These are phyloP conservation scores for Lophius americanus DNA, from an alignment of 2,797 vertebrate genomes.

Conservation along the genomic window DNA sequence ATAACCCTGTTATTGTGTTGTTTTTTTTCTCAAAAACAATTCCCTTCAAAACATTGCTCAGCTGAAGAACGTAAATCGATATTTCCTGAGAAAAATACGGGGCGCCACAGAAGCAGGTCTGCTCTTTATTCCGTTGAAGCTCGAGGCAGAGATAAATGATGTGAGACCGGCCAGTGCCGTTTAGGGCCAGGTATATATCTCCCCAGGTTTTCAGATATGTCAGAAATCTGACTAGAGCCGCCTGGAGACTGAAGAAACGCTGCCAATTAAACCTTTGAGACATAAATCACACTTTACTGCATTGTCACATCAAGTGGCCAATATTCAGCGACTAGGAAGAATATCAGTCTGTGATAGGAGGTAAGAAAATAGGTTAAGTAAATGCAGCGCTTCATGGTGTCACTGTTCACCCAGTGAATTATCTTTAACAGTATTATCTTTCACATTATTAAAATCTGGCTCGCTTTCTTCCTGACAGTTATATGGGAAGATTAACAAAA, in stretches of 20 bases:
- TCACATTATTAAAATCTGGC: neutral
- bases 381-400: conserved; percentile 31
- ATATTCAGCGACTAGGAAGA: conserved; percentile 46
- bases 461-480: neutral
- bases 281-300: conserved; percentile 79
- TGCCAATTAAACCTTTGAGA: conserved; percentile 68
- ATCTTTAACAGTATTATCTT: conserved; percentile 1
- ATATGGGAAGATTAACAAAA: neutral
- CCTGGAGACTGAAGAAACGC: conserved; percentile 60
- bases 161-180: conserved; percentile 53
- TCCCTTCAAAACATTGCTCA: conserved; percentile 59
- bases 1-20: conserved; percentile 41
- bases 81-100: conserved; percentile 60
- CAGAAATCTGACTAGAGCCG: conserved; percentile 61
- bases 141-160: conserved; percentile 73
- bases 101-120: conserved; percentile 64
- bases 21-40: conserved; percentile 18
- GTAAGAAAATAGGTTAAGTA: conserved; percentile 32
- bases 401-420: conserved; percentile 23
- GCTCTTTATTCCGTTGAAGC: conserved; percentile 55
- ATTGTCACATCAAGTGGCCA: conserved; percentile 56
- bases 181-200: conserved; percentile 71
- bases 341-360: conserved; percentile 54
- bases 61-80: conserved; percentile 66
- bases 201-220: conserved; percentile 71